phyloP scores from a whole-genome alignment of 35 echinoderm and acorn worm species.

The Amphiura filiformis region DNA sequence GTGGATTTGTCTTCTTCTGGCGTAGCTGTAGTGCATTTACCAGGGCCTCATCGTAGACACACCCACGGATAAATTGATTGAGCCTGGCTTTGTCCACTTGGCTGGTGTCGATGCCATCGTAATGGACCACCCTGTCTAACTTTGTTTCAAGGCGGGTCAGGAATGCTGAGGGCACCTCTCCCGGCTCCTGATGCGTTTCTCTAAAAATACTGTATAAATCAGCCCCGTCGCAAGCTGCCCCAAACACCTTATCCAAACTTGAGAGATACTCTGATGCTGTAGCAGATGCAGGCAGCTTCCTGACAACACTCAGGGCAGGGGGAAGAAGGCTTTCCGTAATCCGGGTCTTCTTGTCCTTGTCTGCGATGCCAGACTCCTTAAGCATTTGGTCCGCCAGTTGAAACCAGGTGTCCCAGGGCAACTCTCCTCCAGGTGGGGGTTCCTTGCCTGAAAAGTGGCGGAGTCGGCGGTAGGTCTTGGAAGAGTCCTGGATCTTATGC shows the following conservation, averaged over 20 bases:
- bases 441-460: conserved; percentile 36
- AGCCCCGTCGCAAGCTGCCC: not conserved
- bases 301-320: conserved; percentile 30
- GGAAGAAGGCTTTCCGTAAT: conserved; percentile 33
- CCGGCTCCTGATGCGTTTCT: conserved; percentile 4
- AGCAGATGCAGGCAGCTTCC: not conserved
- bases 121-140: not conserved
- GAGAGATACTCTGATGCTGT: not conserved
- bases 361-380: not conserved
- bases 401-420: conserved; percentile 41
- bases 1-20: conserved; percentile 32
- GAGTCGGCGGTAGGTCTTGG: conserved; percentile 25
- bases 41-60: not conserved
- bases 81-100: not conserved
- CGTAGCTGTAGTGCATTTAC: not conserved
- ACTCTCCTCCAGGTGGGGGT: conserved; percentile 38
- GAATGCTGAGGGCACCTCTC: conserved; percentile 9
- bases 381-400: conserved; percentile 51
- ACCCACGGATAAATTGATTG: conserved; percentile 8
- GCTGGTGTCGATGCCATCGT: not conserved
- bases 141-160: conserved; percentile 2
- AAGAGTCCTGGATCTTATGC: not conserved
- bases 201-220: conserved; percentile 3
- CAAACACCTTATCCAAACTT: conserved; percentile 6
- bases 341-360: not conserved